Evolutionary conservation across 1,140 invertebrate genomes (phyloP), one percentile per base, ranked within the genome.

Genomic region (Daktulosphaira vitifoliae): DNA sequence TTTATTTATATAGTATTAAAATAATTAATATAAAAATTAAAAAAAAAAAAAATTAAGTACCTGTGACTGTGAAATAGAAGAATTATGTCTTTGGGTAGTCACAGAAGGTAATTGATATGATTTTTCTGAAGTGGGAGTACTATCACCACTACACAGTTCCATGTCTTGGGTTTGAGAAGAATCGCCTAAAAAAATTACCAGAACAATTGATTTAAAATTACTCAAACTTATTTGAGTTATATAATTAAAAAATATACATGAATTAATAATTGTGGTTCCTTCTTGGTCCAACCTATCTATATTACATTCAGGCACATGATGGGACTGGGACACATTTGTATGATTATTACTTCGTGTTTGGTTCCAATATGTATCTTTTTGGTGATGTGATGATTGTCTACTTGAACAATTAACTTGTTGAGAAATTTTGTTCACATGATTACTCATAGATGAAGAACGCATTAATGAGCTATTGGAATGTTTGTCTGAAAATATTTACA

Each of bases 121-220:
- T 62, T 82, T 79, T 75, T 86, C 85, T 13, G 85, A 87, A 42
- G 85, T 88, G 37, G 87, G 86, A 66, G 87, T 89, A 68, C 85
- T 86, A 71, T 87, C 87, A 67, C 85, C 86, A n/a, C 86, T 85
- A 65, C 88, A 90, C 59, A 90, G 89, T 70, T 91, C 88, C 88
- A 90, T 90, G 72, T 90, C 87, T 71, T 88, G 84, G 65, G 74
- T 69, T 69, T 74, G 72, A 16, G 72, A 71, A 8, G 59, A 59
- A 23, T 66, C 56, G 8, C 42, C 33, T 54, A 25, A 29, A 46
- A 11, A 6, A 33, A 33, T 33, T 33, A 33, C 29, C 5, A 33
- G 29, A 6, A 33, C 11, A 33, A 33, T n/a, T 11, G 29, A 33
- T 33, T 33, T 33, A 33, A 33, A 33, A 11, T 33, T 11, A 33